These are phyloP conservation scores for Silurus asotus DNA, from an alignment of 2,113 vertebrate species.

Conservation along the genomic window DNA sequence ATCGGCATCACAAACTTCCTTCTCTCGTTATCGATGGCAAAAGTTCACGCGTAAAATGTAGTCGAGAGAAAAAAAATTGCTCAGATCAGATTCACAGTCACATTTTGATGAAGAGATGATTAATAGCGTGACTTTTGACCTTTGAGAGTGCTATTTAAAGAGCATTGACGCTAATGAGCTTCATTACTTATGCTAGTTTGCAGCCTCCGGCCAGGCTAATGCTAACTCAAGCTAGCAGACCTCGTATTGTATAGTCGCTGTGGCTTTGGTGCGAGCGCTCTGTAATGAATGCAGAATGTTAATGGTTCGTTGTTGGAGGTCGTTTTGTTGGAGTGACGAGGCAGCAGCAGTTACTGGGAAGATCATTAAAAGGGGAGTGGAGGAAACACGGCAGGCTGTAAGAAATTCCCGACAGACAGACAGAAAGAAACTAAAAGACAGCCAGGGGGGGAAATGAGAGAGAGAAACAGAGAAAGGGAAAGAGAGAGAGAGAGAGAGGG, in stretches of 20 bases:
- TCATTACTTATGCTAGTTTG: neutral
- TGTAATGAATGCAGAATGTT: neutral
- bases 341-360: neutral
- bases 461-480: neutral
- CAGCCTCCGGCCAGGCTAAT: conserved; percentile 3
- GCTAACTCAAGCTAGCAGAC: neutral
- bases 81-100: conserved; percentile 27
- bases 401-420: neutral
- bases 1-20: neutral
- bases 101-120: conserved; percentile 8
- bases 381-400: neutral
- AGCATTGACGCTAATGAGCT: neutral
- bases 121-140: conserved; percentile 30
- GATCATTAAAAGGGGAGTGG: neutral
- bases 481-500: neutral
- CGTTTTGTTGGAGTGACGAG: neutral
- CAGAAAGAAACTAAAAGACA: neutral
- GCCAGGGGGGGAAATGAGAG: neutral
- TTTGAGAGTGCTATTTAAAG: conserved; percentile 7
- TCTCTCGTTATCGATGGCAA: neutral
- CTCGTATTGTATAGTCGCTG: neutral
- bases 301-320: neutral
- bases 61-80: neutral
- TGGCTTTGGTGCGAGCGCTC: neutral
- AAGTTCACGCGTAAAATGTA: neutral